Conservation (phyloP, 1,140 invertebrate species). For the Brachionus calyciflorus region DNA sequence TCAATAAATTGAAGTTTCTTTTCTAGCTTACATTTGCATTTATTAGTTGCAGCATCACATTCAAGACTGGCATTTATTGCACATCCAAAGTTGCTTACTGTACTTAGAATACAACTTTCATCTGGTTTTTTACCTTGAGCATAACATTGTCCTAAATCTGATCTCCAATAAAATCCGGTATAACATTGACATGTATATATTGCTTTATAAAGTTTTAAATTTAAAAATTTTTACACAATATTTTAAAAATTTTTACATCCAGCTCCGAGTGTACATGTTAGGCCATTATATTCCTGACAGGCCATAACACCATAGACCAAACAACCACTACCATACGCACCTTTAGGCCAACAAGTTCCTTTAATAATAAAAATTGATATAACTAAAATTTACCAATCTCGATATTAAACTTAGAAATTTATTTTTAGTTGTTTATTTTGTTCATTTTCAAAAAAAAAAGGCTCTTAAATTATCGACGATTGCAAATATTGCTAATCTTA, state of each 20-base stretch:
- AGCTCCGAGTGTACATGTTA: background rate
- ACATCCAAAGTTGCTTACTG: constrained; percentile 7
- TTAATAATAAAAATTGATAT: background rate
- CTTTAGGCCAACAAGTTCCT: constrained; percentile 20
- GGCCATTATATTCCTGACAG: constrained; percentile 30
- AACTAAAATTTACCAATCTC: too few species aligned
- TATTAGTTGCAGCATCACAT: background rate
- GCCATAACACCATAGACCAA: background rate
- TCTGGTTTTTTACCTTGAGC: constrained; percentile 1
- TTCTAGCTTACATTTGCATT: constrained; percentile 31
- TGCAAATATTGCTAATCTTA: too few species aligned
- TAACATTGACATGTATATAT: constrained; percentile 25
- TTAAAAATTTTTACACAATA: background rate
- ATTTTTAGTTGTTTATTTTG: too few species aligned
- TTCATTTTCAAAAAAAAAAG: too few species aligned
- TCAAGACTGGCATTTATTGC: background rate
- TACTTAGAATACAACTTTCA: background rate
- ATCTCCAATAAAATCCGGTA: constrained; percentile 30
- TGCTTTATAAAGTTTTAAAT: background rate
- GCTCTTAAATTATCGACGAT: too few species aligned
- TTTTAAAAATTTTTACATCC: background rate
- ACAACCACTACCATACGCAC: background rate
- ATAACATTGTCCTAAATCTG: background rate
- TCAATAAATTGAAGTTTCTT: too few species aligned
- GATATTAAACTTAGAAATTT: too few species aligned